phyloP scores from a whole-genome alignment of 37 sponge, comb jelly and placozoan genomes.

The Tethya wilhelma region DNA sequence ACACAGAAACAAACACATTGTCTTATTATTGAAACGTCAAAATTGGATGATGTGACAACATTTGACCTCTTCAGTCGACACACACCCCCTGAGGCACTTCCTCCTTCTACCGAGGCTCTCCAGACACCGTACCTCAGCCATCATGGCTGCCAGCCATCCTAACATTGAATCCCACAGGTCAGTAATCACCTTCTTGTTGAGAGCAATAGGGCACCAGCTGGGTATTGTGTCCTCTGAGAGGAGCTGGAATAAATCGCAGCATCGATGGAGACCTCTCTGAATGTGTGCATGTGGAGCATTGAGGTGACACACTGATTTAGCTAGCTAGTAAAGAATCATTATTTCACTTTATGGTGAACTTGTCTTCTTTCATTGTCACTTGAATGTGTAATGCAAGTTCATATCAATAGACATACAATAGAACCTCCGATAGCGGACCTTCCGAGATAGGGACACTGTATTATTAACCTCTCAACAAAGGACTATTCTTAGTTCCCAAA shows the following conservation, averaged over 20 bases:
- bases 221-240: not conserved
- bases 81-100: conserved; percentile 32
- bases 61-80: not conserved
- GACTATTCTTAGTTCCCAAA: too few relatives aligned
- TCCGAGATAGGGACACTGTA: too few relatives aligned
- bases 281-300: too few relatives aligned
- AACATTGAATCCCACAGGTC: not conserved
- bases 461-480: too few relatives aligned
- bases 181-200: not conserved
- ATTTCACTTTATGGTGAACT: not conserved
- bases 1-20: too few relatives aligned
- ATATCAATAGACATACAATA: not conserved
- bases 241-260: not conserved
- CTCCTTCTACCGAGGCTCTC: not conserved
- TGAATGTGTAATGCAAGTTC: not conserved
- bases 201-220: not conserved
- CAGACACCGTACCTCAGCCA: not conserved
- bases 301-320: not conserved
- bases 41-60: not conserved
- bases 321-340: not conserved
- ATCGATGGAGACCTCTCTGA: not conserved
- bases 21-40: not conserved
- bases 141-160: not conserved
- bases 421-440: too few relatives aligned
- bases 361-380: too few relatives aligned